Evolutionary conservation across 2,113 vertebrate species (phyloP).

Genomic region (Cynocephalus volans): DNA sequence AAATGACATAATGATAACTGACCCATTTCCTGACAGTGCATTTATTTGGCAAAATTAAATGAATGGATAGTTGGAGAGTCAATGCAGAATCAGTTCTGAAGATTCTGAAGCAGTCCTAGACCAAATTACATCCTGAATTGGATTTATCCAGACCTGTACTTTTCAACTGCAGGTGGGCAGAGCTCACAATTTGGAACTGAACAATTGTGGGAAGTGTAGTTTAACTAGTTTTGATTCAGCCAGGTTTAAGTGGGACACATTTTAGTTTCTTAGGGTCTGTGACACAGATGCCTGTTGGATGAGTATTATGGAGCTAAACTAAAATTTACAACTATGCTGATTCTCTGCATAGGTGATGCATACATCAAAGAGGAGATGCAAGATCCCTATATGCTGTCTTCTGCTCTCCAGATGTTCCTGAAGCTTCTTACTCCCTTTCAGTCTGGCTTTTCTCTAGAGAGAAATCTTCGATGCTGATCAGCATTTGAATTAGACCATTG

Average conservation of each 20-base stretch:
- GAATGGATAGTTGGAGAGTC: neutral
- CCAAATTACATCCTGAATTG: neutral
- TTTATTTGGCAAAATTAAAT: slow-evolving; percentile 37
- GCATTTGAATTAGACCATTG: slow-evolving; percentile 3
- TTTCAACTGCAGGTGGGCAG: neutral
- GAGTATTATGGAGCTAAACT: slow-evolving; percentile 24
- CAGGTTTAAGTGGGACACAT: neutral
- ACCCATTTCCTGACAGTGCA: neutral
- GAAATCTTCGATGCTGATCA: slow-evolving; percentile 65
- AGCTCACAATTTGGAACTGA: neutral
- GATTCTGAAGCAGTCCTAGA: neutral
- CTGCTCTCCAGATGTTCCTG: slow-evolving; percentile 73
- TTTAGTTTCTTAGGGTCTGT: slow-evolving; percentile 61
- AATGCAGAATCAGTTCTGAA: neutral
- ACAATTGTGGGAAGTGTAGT: neutral
- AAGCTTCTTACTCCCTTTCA: slow-evolving; percentile 15
- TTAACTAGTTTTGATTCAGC: neutral
- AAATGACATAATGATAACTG: neutral
- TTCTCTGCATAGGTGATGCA: slow-evolving; percentile 47
- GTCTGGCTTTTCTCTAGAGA: slow-evolving; percentile 41
- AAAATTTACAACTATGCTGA: slow-evolving; percentile 56
- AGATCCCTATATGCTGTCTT: slow-evolving; percentile 38
- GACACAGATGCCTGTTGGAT: slow-evolving; percentile 58
- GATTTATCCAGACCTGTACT: neutral
- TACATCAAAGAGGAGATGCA: slow-evolving; percentile 58